Percentiles rank a stretch among this genome's conserved stretches.
phyloP scores from a whole-genome alignment of 2,113 vertebrate species.

The Eonycteris spelaea region DNA sequence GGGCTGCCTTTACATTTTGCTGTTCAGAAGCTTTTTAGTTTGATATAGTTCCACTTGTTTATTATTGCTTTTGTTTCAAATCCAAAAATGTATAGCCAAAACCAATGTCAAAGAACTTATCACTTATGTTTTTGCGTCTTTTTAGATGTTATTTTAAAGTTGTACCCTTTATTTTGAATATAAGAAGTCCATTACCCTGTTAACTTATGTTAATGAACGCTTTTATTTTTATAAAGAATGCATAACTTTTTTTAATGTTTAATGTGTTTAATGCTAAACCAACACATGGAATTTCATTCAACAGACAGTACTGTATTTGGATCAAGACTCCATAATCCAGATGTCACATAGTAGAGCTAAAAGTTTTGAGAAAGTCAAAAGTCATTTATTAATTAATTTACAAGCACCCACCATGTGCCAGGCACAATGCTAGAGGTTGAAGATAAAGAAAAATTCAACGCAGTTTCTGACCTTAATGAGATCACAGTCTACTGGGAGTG shows the following conservation, averaged over 20 bases:
- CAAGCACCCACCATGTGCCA: neutral
- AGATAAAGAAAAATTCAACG: neutral
- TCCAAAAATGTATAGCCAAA: no score
- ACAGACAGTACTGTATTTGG: neutral
- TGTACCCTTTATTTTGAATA: neutral
- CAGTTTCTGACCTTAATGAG: neutral
- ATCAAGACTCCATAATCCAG: neutral
- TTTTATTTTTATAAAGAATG: neutral
- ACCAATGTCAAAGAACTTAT: neutral
- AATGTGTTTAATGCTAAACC: no score
- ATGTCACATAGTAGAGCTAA: neutral
- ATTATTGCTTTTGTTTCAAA: no score
- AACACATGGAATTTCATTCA: neutral
- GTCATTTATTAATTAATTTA: neutral
- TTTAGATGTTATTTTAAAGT: neutral
- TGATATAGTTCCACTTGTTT: no score
- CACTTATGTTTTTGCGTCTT: neutral
- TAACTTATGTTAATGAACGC: neutral
- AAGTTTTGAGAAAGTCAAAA: neutral
- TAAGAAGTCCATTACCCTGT: neutral
- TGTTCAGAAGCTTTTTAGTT: no score
- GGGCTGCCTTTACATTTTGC: neutral
- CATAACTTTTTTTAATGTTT: neutral
- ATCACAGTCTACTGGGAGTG: neutral
- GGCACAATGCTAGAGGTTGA: neutral